A percentile compares a stretch with the other conserved stretches of the same genome.
phyloP scores from a whole-genome alignment of 2,797 vertebrate species.

The Lacerta viridis region DNA sequence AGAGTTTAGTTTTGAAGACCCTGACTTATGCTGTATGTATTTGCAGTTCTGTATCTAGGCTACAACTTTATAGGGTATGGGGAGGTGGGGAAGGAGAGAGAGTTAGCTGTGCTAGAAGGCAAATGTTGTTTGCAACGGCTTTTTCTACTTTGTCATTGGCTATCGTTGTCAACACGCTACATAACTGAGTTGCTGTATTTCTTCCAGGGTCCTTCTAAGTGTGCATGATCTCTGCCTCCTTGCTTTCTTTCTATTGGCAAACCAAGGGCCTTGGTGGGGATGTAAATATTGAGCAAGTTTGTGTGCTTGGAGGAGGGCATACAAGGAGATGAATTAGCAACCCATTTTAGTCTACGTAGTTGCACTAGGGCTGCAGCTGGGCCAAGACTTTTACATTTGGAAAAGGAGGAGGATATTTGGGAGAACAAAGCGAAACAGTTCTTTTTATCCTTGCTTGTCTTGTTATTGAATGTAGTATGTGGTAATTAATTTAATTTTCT shows the following conservation, averaged over 20 bases:
- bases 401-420: conserved; percentile 62
- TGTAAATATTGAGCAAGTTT: conserved; percentile 50
- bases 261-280: conserved; percentile 47
- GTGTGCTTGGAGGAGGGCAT: not conserved
- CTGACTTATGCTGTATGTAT: conserved; percentile 82
- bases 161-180: conserved; percentile 72
- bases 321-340: conserved; percentile 52
- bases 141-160: conserved; percentile 80
- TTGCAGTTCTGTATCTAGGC: conserved; percentile 82
- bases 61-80: conserved; percentile 88
- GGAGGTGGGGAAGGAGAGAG: conserved; percentile 75
- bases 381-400: conserved; percentile 46
- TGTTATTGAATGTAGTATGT: conserved; percentile 87
- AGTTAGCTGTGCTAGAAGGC: conserved; percentile 88
- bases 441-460: conserved; percentile 80
- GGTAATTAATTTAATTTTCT: conserved; percentile 82
- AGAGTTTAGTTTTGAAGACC: conserved; percentile 89
- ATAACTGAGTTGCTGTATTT: conserved; percentile 57
- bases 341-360: conserved; percentile 48
- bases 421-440: conserved; percentile 73
- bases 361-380: conserved; percentile 60
- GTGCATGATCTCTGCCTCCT: conserved; percentile 58
- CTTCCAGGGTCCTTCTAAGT: conserved; percentile 69
- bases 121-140: conserved; percentile 80
- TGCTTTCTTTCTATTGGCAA: conserved; percentile 52